These are phyloP conservation scores for Ammodytes marinus DNA, from an alignment of 2,113 vertebrate species.

Conservation along the genomic window DNA sequence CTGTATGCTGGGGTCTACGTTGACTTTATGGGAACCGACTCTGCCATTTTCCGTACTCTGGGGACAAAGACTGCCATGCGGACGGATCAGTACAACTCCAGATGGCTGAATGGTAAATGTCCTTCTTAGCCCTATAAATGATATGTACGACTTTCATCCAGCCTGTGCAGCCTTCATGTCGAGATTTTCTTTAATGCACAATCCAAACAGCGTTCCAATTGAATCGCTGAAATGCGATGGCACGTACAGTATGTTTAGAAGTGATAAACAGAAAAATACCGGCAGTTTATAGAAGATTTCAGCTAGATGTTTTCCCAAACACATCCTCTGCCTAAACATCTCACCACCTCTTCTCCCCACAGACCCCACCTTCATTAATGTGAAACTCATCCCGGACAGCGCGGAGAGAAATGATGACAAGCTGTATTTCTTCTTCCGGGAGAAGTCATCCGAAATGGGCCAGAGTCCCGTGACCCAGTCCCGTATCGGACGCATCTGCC, in stretches of 20 bases:
- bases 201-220: slow-evolving; percentile 7
- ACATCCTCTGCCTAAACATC: slow-evolving; percentile 14
- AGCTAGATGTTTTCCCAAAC: slow-evolving; percentile 47
- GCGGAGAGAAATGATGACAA: slow-evolving; percentile 97
- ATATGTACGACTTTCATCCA: not conserved
- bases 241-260: slow-evolving; percentile 29
- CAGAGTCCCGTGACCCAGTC: slow-evolving; percentile 94
- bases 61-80: slow-evolving; percentile 97
- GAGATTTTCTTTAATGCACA: not conserved
- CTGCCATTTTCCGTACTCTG: slow-evolving; percentile 97
- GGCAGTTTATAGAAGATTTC: slow-evolving; percentile 40
- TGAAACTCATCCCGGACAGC: slow-evolving; percentile 97
- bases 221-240: slow-evolving; percentile 1
- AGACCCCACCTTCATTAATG: slow-evolving; percentile 95
- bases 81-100: slow-evolving; percentile 98
- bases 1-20: slow-evolving; percentile 98
- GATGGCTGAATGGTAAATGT: slow-evolving; percentile 95
- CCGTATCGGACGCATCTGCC: slow-evolving; percentile 96
- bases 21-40: slow-evolving; percentile 99
- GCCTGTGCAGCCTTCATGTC: not conserved
- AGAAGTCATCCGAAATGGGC: slow-evolving; percentile 93
- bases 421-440: slow-evolving; percentile 99
- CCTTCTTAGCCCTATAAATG: slow-evolving; percentile 18
- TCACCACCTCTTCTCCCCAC: slow-evolving; percentile 50
- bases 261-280: slow-evolving; percentile 47